phyloP scores from a whole-genome alignment of 2,113 vertebrate species.

The Jacana jacana region DNA sequence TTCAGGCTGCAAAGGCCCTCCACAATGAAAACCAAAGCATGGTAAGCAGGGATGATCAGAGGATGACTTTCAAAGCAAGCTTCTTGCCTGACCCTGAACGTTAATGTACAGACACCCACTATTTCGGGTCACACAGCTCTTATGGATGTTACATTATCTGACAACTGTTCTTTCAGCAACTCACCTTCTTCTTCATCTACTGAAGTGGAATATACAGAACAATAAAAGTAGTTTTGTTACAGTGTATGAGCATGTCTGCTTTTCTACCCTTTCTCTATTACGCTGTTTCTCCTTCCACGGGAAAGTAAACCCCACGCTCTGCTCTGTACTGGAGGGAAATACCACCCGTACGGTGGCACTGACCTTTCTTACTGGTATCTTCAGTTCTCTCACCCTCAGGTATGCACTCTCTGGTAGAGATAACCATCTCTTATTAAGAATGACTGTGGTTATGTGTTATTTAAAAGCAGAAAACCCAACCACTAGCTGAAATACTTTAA shows the following conservation, averaged over 20 bases:
- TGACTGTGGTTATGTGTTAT: not conserved
- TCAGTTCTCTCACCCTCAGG: not conserved
- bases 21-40: not conserved
- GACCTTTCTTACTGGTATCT: not conserved
- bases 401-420: rapidly evolving
- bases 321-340: not conserved
- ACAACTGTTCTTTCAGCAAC: not conserved
- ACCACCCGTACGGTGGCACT: not conserved
- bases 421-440: not conserved
- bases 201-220: not conserved
- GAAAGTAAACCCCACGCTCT: not conserved
- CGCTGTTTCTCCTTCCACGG: not conserved
- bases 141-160: not conserved
- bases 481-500: not conserved
- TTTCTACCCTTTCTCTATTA: not conserved
- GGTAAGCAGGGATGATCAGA: not conserved
- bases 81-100: not conserved
- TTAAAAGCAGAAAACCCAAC: not conserved
- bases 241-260: not conserved
- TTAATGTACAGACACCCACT: not conserved
- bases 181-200: not conserved
- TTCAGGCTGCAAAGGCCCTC: not conserved
- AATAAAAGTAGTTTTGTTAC: not conserved
- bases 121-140: not conserved
- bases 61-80: not conserved